Evolutionary conservation across 1,140 invertebrate species (phyloP), one percentile per base, ranked within the genome.

Genomic region (Solenopsis fugax): DNA sequence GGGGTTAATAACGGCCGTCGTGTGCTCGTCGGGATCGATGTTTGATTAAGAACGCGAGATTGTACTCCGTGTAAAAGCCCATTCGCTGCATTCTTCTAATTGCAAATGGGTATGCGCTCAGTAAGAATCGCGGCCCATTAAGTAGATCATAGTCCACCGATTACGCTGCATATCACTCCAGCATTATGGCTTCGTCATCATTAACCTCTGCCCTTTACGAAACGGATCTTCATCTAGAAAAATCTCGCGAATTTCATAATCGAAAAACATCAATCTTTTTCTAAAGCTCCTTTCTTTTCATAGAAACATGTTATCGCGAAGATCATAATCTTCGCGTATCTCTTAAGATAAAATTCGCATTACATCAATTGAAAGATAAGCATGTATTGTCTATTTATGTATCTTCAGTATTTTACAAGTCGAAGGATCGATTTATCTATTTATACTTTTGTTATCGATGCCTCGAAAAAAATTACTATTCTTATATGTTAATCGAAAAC

Each of bases 41-140:
- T 37, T 87, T 80, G 37, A 82, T 88, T 81, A 80, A 82, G 67
- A 62, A 75, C 80, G 80, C 24, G 67, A 84, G 80, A 84, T 84
- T 84, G 80, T 54, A 7, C 67, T 41, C n/a, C n/a, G 69, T 34
- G 62, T 56, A 71, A 62, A 75, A 50, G 80, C 29, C n/a, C 64
- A 54, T 54, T 24, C 80, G 69, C 77, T 7, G 77, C 77, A 13
- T 50, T 80, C 77, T 21, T 41, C 41, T 41, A 41, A 41, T 41
- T 41, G 37, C 18, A 62, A 75, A 54, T 50, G 80, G 62, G 48
- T 62, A 48, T 58, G 12, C 24, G 67, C 50, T 34, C 34, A n/a
- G 0, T n/a, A 54, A 71, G 65, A 41, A 24, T 45, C 41, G 24
- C 56, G 41, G 21, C 54, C 29, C 52, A 18, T 73, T 21, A 84